These are phyloP conservation scores for Sericinus montela DNA, from an alignment of 2,888 invertebrate genomes.

Conservation along the genomic window DNA sequence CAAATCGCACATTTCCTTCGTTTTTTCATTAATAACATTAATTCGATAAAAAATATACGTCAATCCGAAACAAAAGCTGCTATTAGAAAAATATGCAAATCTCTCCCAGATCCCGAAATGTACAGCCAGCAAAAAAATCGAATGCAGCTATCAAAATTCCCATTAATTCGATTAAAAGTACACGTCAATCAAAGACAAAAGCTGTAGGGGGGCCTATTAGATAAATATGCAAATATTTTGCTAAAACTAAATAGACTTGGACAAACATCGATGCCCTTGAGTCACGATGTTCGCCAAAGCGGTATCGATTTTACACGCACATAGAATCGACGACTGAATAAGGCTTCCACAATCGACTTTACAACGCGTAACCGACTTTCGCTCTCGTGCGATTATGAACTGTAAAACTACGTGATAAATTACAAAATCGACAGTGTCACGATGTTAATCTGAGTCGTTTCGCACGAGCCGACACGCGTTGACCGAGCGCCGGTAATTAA, in stretches of 20 bases:
- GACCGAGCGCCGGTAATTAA: slow-evolving; percentile 49
- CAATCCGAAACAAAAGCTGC: too few species aligned
- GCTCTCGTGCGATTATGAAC: slow-evolving; percentile 31
- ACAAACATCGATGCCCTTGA: slow-evolving; percentile 57
- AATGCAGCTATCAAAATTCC: background rate
- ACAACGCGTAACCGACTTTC: slow-evolving; percentile 33
- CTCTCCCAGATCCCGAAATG: too few species aligned
- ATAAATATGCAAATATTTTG: slow-evolving; percentile 14
- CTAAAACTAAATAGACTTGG: slow-evolving; percentile 26
- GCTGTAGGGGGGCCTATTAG: slow-evolving; percentile 1
- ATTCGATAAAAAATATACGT: too few species aligned
- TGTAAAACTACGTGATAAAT: slow-evolving; percentile 25
- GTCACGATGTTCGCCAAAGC: slow-evolving; percentile 57
- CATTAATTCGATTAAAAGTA: background rate
- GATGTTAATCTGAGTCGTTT: background rate
- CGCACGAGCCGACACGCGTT: slow-evolving; percentile 18
- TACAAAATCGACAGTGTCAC: slow-evolving; percentile 19
- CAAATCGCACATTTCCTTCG: too few species aligned
- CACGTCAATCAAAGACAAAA: background rate
- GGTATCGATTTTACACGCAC: slow-evolving; percentile 70
- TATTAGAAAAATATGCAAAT: too few species aligned
- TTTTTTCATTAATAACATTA: too few species aligned
- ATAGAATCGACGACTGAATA: slow-evolving; percentile 61
- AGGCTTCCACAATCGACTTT: slow-evolving; percentile 59
- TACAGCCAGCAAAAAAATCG: background rate